Percentiles rank a stretch among this genome's conserved stretches.
These are phyloP conservation scores for Characodon lateralis DNA, from an alignment of 2,797 vertebrate genomes.

Conservation along the genomic window DNA sequence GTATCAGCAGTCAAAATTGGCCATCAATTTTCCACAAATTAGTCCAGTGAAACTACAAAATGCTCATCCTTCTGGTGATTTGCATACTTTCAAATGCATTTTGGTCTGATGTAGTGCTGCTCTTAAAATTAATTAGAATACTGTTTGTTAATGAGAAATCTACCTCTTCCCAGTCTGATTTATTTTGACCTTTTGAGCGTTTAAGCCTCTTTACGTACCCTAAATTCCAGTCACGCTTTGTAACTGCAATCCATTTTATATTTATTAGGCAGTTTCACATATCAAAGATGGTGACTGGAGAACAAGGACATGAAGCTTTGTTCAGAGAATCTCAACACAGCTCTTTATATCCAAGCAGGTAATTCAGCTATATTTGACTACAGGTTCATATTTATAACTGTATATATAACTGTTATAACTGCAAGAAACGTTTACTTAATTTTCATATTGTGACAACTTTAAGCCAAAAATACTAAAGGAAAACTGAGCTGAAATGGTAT, in stretches of 20 bases:
- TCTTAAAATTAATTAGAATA: slow-evolving; percentile 17
- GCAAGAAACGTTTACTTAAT: neutral
- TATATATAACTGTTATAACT: neutral
- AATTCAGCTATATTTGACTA: slow-evolving; percentile 8
- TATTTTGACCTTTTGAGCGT: slow-evolving; percentile 36
- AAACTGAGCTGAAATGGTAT: neutral
- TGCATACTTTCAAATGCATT: slow-evolving; percentile 6
- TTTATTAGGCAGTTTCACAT: slow-evolving; percentile 67
- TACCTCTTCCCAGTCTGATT: slow-evolving; percentile 30
- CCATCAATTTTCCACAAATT: slow-evolving; percentile 12
- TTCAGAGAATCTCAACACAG: slow-evolving; percentile 4
- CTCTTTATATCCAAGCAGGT: slow-evolving; percentile 40
- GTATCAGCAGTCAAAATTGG: neutral
- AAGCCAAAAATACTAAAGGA: neutral
- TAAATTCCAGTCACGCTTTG: slow-evolving; percentile 51
- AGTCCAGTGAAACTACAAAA: neutral
- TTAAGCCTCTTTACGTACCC: slow-evolving; percentile 21
- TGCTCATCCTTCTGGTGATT: neutral
- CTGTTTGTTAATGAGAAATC: slow-evolving; percentile 35
- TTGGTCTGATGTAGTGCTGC: slow-evolving; percentile 7
- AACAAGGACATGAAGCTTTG: slow-evolving; percentile 52
- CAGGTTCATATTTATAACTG: too few relatives aligned
- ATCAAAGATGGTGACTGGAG: slow-evolving; percentile 46
- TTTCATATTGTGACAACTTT: neutral
- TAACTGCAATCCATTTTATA: slow-evolving; percentile 38